Evolutionary conservation across 2,113 vertebrate genomes (phyloP).

Genomic region (Callithrix jacchus): DNA sequence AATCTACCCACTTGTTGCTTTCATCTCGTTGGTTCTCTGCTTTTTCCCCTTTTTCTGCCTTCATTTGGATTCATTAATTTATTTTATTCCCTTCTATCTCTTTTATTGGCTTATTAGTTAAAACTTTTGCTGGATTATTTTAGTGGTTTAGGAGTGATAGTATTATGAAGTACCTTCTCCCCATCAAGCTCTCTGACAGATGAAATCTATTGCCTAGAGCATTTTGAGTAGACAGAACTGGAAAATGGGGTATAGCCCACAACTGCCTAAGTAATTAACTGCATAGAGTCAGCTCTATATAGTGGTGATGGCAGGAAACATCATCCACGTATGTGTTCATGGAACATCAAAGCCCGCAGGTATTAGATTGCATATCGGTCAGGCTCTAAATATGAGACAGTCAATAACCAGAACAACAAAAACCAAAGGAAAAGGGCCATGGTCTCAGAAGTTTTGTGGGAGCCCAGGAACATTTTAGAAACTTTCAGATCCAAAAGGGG

Average conservation of each 20-base stretch:
- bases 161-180: background rate
- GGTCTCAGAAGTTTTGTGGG: background rate
- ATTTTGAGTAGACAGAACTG: background rate
- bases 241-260: background rate
- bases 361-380: background rate
- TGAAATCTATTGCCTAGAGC: background rate
- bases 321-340: background rate
- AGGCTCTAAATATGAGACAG: background rate
- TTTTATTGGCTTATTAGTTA: background rate
- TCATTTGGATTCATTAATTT: background rate
- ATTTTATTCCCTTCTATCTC: background rate
- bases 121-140: background rate
- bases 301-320: background rate
- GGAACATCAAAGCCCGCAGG: background rate
- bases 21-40: background rate
- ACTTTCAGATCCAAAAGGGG: background rate
- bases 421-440: background rate
- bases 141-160: background rate
- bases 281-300: too few relatives aligned
- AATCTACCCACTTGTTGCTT: background rate
- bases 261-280: background rate
- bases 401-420: background rate
- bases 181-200: background rate
- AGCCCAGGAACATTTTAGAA: background rate
- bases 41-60: background rate